These are phyloP conservation scores for Synergus itoensis DNA, from an alignment of 2,888 invertebrate genomes.

Conservation along the genomic window DNA sequence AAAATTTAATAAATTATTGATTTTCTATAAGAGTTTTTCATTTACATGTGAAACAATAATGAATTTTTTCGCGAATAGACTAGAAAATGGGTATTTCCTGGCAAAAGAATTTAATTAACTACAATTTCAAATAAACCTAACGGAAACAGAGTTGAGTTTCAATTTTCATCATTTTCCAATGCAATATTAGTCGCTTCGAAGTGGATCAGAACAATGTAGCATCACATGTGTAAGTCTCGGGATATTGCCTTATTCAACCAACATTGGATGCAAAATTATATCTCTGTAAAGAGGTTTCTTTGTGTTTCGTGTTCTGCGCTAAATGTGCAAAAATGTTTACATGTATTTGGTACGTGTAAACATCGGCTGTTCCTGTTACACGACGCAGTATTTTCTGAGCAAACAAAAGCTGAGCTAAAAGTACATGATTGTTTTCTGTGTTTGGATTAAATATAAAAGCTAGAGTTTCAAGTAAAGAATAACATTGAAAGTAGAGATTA, in stretches of 20 bases:
- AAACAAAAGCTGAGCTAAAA: not conserved
- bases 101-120: not conserved
- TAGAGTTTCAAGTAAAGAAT: not conserved
- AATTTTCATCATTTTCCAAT: not conserved
- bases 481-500: not conserved
- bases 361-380: not conserved
- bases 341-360: not conserved
- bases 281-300: not conserved
- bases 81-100: not conserved
- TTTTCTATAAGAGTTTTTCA: not conserved
- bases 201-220: not conserved
- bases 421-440: not conserved
- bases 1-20: not conserved
- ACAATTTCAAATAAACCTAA: not conserved
- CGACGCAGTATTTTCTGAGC: not conserved
- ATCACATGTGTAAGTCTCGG: not conserved
- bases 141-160: not conserved
- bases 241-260: conserved; percentile 6
- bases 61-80: not conserved
- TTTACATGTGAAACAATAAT: not conserved
- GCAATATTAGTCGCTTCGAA: not conserved
- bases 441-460: not conserved
- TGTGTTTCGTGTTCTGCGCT: not conserved
- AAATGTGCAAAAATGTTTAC: not conserved
- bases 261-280: not conserved